Evolutionary conservation across 1,140 invertebrate species (phyloP).

Genomic region (Platorchestia sp.): DNA sequence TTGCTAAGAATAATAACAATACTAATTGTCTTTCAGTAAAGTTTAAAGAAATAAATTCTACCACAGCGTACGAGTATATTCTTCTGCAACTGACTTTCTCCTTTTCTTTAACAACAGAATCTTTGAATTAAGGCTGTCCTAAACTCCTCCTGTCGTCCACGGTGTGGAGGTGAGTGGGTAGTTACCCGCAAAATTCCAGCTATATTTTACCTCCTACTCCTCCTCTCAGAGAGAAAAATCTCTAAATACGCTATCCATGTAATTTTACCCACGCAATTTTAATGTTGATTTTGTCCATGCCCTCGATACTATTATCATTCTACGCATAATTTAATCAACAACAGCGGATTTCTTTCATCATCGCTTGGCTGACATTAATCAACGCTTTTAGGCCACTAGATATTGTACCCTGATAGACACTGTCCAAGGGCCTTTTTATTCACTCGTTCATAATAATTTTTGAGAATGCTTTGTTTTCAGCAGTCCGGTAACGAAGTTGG

Average conservation of each 20-base stretch:
- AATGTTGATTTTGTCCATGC: too few relatives aligned
- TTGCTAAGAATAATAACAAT: too few relatives aligned
- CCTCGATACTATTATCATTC: too few relatives aligned
- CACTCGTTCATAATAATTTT: not conserved
- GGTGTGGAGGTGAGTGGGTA: not conserved
- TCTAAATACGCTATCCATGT: not conserved
- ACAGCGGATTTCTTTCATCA: too few relatives aligned
- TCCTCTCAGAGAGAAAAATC: not conserved
- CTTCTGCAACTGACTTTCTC: not conserved
- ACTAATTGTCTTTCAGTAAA: too few relatives aligned
- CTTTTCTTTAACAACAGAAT: not conserved
- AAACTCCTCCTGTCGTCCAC: not conserved
- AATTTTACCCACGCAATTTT: not conserved
- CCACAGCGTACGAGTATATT: too few relatives aligned
- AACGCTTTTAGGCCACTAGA: not conserved
- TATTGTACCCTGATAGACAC: not conserved
- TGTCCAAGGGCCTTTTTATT: not conserved
- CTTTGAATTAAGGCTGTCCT: not conserved
- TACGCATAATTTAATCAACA: too few relatives aligned
- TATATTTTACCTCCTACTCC: not conserved
- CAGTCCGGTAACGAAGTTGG: not conserved
- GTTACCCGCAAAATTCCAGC: not conserved
- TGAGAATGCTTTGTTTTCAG: not conserved
- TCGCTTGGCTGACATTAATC: not conserved
- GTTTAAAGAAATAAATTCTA: too few relatives aligned